phyloP scores from a whole-genome alignment of 2,888 invertebrate species.

The Eristalis tenax region DNA sequence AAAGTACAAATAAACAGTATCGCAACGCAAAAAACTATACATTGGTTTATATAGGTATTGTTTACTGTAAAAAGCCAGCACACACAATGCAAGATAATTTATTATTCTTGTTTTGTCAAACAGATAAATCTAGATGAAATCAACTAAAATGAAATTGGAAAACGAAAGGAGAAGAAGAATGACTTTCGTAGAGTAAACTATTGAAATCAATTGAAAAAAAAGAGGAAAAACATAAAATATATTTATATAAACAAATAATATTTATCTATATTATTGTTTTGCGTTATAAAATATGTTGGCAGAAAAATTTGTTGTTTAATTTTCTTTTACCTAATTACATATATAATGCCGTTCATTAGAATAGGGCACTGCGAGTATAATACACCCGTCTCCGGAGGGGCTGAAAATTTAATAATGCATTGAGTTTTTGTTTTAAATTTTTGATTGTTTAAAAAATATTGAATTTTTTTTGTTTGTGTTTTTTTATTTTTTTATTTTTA shows the following conservation, averaged over 20 bases:
- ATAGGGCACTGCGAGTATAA: constrained; percentile 81
- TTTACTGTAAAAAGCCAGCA: constrained; percentile 55
- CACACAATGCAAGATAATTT: constrained; percentile 51
- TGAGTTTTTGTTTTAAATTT: constrained; percentile 73
- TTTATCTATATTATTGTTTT: constrained; percentile 33
- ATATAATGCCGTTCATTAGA: constrained; percentile 81
- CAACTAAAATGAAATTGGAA: constrained; percentile 19
- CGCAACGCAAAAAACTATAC: constrained; percentile 41
- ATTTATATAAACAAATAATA: constrained; percentile 1
- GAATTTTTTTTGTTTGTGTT: constrained; percentile 48
- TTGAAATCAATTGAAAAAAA: constrained; percentile 21
- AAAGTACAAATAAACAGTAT: constrained; percentile 32
- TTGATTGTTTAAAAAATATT: constrained; percentile 43
- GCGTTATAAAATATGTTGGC: constrained; percentile 56
- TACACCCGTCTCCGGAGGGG: constrained; percentile 81
- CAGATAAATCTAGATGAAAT: constrained; percentile 8
- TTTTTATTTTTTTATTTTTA: constrained; percentile 56
- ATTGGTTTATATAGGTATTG: not conserved
- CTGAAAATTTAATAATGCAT: constrained; percentile 75
- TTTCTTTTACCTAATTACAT: constrained; percentile 81
- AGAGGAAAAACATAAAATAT: constrained; percentile 6
- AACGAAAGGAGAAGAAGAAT: constrained; percentile 44
- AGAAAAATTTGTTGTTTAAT: constrained; percentile 53
- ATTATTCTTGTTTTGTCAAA: constrained; percentile 27
- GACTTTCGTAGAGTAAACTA: constrained; percentile 23